Conservation (phyloP, 2,113 vertebrate genomes). For the Antechinus stuartii region DNA sequence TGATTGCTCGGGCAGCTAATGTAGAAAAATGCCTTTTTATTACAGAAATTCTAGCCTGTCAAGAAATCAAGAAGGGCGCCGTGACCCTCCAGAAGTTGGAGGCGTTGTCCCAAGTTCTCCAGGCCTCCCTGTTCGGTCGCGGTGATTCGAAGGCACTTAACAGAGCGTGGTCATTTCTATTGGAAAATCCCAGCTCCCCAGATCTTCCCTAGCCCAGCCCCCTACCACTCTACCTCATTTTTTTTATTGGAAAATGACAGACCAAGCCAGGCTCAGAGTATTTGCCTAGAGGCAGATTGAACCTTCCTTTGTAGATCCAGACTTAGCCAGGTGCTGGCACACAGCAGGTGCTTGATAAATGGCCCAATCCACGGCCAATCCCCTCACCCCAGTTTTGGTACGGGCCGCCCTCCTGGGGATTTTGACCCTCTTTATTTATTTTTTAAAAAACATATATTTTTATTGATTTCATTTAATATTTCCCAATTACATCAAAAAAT, state of each 20-base stretch:
- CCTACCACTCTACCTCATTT: rapidly evolving
- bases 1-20: neutral
- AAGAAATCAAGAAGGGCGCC: neutral
- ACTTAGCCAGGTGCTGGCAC: rapidly evolving
- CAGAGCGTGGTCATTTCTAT: rapidly evolving
- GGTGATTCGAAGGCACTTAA: neutral
- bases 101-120: neutral
- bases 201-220: rapidly evolving
- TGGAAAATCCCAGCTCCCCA: rapidly evolving
- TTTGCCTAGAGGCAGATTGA: neutral
- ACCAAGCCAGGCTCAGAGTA: rapidly evolving
- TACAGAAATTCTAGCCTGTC: neutral
- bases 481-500: neutral
- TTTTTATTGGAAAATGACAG: neutral
- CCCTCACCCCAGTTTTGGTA: neutral
- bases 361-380: neutral
- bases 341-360: neutral
- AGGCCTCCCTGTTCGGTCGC: neutral
- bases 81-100: neutral
- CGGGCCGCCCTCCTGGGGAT: neutral
- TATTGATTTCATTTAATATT: neutral
- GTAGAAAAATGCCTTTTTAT: slow-evolving; percentile 4
- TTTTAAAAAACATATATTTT: neutral
- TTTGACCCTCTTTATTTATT: neutral
- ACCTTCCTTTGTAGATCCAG: neutral